Evolutionary conservation across 2,797 vertebrate genomes (phyloP), one percentile per base, ranked within the genome.

Genomic region (Ctenopoma multispine): DNA sequence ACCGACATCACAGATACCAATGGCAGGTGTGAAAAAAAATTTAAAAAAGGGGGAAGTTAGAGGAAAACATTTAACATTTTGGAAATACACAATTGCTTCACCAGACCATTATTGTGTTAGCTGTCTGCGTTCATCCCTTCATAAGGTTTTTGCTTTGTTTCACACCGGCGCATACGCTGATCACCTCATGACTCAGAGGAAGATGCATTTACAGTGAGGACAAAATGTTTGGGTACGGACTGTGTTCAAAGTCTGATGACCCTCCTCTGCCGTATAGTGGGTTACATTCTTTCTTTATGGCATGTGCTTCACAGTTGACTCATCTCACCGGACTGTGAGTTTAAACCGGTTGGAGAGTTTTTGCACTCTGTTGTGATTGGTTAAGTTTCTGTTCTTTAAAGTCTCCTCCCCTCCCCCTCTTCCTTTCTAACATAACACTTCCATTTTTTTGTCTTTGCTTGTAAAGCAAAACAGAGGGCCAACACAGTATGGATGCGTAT

Each of bases 231-330:
- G 38, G 68, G 91, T 79, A 94, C 91, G 90, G 57, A 58, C 43
- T 92, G 92, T 92, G 87, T 91, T 88, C 68, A 79, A 41, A 69
- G 59, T 43, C 12, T 0, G 8, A 54, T 54, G 59, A 71, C 75
- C 69, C 66, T 41, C 64, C 67, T 78, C 60, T 74, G 14, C 29
- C 63, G 61, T 56, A 18, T 62, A 59, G 66, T 79, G 75, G 81
- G 79, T 86, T 86, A 92, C 89, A 89, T 89, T 91, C 84, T 78
- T 79, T 44, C 75, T 80, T 75, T 82, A 68, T 79, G 49, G 86
- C 74, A 89, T 90, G 81, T 74, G 83, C 77, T 77, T 90, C 80
- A 82, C 63, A 83, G 84, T 90, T 95, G 94, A 94, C 87, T 92
- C 92, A 94, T 94, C 90, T 66, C 87, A 89, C 58, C 49, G 27